Evolutionary conservation across 2,888 invertebrate genomes (phyloP), one percentile per base, ranked within the genome.

Genomic region (Amblyjoppa fuscipennis): DNA sequence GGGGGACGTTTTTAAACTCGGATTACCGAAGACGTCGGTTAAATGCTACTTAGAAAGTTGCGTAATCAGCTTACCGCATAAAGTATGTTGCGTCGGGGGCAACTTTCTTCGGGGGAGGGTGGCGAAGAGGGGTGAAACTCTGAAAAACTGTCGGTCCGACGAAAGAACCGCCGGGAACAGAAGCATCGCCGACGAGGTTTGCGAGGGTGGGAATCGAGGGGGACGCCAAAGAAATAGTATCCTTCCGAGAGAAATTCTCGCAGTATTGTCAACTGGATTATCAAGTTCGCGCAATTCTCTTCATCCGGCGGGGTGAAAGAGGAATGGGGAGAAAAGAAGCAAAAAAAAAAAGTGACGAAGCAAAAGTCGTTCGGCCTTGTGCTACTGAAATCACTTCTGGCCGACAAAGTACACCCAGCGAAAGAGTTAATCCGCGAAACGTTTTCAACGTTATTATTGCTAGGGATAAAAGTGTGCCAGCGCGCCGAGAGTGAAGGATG

Each of bases 1-100:
- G 41, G 41, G 11, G 41, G 41, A 70, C 77, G 66, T 81, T 82
- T 74, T 74, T 76, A 51, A 87, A 87, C 76, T 81, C 80, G 83
- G 80, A 85, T 88, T 83, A 83, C 79, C 61, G 66, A 68, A 78
- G 80, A 82, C 83, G 80, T 83, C 66, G 73, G 80, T 89, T 88
- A 87, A 88, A 89, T 78, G 87, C 87, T 88, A 87, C 90, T 89
- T 89, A 75, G 53, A 86, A 87, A 90, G 86, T 89, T 88, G 59
- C 77, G 76, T 90, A 91, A 90, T 90, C 89, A 88, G 89, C 89
- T 89, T 89, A 88, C 75, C 83, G 76, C 61, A 74, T 69, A 82
- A 87, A 87, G 83, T 82, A 76, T 74, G 41, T 81, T 73, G 86
- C 69, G 84, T 68, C 74, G 81, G 45, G 70, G 20, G 20, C 20